Evolutionary conservation across 2,113 vertebrate species (phyloP).

Genomic region (Engraulis encrasicolus): DNA sequence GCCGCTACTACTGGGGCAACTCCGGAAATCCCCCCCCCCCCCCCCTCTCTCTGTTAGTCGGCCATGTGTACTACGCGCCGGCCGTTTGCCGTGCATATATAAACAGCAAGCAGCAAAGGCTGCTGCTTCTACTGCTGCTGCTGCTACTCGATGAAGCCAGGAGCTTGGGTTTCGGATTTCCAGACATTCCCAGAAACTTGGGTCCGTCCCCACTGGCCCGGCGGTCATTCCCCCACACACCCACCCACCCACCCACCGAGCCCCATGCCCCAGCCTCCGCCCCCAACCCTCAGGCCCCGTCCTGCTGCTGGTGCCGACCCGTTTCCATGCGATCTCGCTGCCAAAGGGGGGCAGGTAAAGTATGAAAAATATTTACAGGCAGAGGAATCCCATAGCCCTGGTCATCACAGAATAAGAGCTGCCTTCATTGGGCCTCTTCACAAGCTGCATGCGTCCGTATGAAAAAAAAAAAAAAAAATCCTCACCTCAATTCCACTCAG

Average conservation of each 20-base stretch:
- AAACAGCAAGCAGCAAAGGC: slow-evolving; percentile 44
- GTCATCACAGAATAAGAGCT: slow-evolving; percentile 31
- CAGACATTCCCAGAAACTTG: slow-evolving; percentile 42
- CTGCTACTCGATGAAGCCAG: not conserved
- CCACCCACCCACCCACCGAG: not conserved
- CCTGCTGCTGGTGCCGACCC: slow-evolving; percentile 24
- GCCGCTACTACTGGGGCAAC: slow-evolving; percentile 12
- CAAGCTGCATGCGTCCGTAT: not conserved
- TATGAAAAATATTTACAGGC: slow-evolving; percentile 65
- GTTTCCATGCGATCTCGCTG: slow-evolving; percentile 36
- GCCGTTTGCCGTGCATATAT: slow-evolving; percentile 52
- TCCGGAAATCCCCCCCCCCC: slow-evolving; percentile 26
- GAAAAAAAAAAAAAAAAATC: no score
- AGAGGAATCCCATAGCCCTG: slow-evolving; percentile 50
- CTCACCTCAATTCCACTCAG: not conserved
- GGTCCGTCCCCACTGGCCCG: not conserved
- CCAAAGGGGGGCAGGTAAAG: slow-evolving; percentile 46
- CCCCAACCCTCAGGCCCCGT: not conserved
- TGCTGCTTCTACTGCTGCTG: no score
- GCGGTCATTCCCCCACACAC: not conserved
- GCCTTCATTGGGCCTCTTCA: slow-evolving; percentile 31
- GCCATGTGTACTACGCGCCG: slow-evolving; percentile 31
- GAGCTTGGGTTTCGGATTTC: slow-evolving; percentile 52
- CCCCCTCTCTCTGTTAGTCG: slow-evolving; percentile 35
- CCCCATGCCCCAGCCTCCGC: not conserved